Percentiles rank a stretch among this genome's conserved stretches.
phyloP scores from a whole-genome alignment of 2,888 invertebrate species.

The Onthophagus sagittarius region DNA sequence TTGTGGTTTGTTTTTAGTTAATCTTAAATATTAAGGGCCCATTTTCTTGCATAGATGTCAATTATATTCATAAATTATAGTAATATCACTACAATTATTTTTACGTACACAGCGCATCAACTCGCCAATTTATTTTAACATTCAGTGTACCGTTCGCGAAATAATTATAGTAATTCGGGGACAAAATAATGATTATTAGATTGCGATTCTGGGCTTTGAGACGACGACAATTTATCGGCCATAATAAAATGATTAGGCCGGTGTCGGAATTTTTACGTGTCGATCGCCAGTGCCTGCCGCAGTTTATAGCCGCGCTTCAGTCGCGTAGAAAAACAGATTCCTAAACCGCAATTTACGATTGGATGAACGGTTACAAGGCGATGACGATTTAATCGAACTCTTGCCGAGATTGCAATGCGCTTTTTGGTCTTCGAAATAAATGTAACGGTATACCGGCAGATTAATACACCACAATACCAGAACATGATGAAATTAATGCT shows the following conservation, averaged over 20 bases:
- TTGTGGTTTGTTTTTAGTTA: not conserved
- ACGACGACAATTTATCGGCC: not conserved
- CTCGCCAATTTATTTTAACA: not conserved
- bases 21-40: not conserved
- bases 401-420: not conserved
- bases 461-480: not conserved
- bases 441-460: not conserved
- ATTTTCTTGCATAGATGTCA: not conserved
- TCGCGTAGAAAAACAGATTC: conserved; percentile 24
- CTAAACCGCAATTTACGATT: conserved; percentile 26
- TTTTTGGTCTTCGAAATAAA: not conserved
- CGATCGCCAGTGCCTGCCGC: not conserved
- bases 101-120: not conserved
- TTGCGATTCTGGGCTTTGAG: not conserved
- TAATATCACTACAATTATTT: not conserved
- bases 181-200: not conserved
- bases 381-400: conserved; percentile 4
- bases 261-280: not conserved
- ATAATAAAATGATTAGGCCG: not conserved
- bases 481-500: not conserved
- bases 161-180: not conserved
- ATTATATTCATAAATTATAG: not conserved
- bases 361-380: conserved; percentile 23
- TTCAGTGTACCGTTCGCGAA: not conserved
- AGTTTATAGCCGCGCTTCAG: not conserved